These are phyloP conservation scores for Heptranchias perlo DNA, from an alignment of 2,113 vertebrate species.

Conservation along the genomic window DNA sequence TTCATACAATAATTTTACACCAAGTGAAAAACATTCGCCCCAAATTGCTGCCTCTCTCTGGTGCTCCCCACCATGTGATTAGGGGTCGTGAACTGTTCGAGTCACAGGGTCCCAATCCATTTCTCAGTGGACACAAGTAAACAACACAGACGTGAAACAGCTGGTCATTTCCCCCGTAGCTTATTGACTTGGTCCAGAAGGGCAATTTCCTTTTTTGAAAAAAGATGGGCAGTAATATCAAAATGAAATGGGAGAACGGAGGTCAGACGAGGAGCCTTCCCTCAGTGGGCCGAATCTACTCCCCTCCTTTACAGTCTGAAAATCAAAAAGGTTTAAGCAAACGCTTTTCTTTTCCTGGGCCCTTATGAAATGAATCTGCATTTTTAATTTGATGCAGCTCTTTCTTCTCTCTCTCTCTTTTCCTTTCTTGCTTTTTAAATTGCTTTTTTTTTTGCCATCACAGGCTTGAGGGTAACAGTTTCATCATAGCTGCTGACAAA, in stretches of 20 bases:
- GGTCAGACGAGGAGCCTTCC: not conserved
- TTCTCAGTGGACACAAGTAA: not conserved
- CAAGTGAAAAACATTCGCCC: not conserved
- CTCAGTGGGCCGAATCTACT: not conserved
- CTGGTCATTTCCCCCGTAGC: not conserved
- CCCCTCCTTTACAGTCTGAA: not conserved
- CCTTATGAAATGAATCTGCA: slow-evolving; percentile 1
- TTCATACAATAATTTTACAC: not conserved
- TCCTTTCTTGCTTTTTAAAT: slow-evolving; percentile 9
- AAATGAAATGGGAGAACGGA: not conserved
- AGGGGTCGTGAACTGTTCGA: not conserved
- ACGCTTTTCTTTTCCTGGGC: not conserved
- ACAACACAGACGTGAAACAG: not conserved
- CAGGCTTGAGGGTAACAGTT: slow-evolving; percentile 30
- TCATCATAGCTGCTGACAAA: slow-evolving; percentile 33
- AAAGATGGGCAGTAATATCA: not conserved
- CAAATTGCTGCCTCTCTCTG: not conserved
- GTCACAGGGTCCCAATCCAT: not conserved
- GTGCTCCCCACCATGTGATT: not conserved
- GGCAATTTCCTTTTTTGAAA: not conserved
- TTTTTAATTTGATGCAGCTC: slow-evolving; percentile 6
- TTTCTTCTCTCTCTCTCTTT: slow-evolving; percentile 15
- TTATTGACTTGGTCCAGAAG: not conserved
- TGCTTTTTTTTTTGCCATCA: slow-evolving; percentile 33
- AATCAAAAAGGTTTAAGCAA: not conserved